Percentiles rank a stretch among this genome's conserved stretches.
phyloP scores from a whole-genome alignment of 2,113 vertebrate genomes.

The Pelecanoides urinatrix region DNA sequence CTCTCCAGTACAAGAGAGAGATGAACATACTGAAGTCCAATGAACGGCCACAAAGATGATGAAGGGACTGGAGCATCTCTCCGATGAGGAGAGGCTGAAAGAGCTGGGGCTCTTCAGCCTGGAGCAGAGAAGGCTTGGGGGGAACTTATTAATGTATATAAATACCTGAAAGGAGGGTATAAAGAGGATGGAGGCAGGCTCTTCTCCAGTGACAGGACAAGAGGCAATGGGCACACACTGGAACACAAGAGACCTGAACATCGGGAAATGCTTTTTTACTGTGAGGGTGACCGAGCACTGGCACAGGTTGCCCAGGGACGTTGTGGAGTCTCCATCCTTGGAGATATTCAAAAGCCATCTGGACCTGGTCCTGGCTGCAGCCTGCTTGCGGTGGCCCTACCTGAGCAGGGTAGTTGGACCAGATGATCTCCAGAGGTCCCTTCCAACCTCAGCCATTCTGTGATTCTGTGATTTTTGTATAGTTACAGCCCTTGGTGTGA shows the following conservation, averaged over 20 bases:
- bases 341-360: neutral
- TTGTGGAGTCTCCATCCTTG: neutral
- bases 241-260: neutral
- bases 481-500: neutral
- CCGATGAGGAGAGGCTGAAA: neutral
- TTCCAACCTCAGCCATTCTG: neutral
- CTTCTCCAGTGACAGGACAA: neutral
- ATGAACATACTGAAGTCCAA: neutral
- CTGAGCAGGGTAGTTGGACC: neutral
- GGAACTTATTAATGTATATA: neutral
- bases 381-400: neutral
- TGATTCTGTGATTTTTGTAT: neutral
- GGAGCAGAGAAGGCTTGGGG: neutral
- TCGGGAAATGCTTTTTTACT: neutral
- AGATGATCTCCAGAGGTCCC: neutral
- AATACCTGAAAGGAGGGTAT: neutral
- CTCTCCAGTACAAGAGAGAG: neutral
- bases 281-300: neutral
- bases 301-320: neutral
- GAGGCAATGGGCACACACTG: neutral
- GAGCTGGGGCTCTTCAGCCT: neutral
- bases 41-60: neutral
- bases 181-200: neutral
- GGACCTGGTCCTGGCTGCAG: neutral
- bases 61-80: neutral